Evolutionary conservation across 2,113 vertebrate genomes (phyloP).

Genomic region (Xenotilapia longispinis): DNA sequence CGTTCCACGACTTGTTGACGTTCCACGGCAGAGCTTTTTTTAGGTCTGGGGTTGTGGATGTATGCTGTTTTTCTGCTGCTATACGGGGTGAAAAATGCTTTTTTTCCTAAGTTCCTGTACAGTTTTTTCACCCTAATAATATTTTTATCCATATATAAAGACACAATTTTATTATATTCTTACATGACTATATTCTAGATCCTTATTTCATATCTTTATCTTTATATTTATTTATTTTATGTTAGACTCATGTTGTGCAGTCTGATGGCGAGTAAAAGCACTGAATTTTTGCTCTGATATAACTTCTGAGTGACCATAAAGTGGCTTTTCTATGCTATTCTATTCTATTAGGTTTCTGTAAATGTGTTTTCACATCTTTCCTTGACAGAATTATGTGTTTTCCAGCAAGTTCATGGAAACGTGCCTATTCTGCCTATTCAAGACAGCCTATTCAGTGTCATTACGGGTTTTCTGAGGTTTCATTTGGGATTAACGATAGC

Average conservation of each 20-base stretch:
- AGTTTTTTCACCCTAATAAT: not conserved
- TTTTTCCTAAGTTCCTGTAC: not conserved
- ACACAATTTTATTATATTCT: not conserved
- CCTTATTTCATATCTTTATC: not conserved
- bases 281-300: not conserved
- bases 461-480: not conserved
- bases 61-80: not conserved
- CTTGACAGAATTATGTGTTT: not conserved
- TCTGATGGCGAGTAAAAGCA: accelerated
- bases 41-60: not conserved
- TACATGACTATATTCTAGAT: not conserved
- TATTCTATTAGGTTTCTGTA: not conserved
- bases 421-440: not conserved
- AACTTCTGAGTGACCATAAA: not conserved
- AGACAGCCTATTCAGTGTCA: not conserved
- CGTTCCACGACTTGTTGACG: not conserved
- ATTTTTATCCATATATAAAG: not conserved
- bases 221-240: not conserved
- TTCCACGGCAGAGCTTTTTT: not conserved
- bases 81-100: not conserved
- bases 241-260: not conserved
- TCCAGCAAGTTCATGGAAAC: not conserved
- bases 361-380: not conserved
- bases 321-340: not conserved
- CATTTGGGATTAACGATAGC: not conserved